Conservation (phyloP, 2,113 vertebrate species). For the Plecotus auritus region DNA sequence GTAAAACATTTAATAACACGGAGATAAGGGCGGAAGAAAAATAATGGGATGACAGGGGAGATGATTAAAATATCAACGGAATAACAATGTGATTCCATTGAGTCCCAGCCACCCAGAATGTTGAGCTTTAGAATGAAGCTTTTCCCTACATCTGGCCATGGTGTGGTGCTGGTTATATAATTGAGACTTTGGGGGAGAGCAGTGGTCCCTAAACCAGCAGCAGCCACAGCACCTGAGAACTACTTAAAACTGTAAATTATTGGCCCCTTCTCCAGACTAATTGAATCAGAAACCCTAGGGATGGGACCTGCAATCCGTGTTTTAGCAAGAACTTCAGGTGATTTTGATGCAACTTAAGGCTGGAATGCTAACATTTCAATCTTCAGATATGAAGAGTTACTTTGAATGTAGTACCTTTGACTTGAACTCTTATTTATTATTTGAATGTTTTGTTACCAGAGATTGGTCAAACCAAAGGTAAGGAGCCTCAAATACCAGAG, state of each 20-base stretch:
- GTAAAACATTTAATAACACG: slow-evolving; percentile 39
- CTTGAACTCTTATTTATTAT: background rate
- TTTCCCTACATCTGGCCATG: background rate
- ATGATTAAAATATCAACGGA: slow-evolving; percentile 40
- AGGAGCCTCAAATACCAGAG: background rate
- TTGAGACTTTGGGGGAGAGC: background rate
- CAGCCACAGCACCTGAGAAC: background rate
- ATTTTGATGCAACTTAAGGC: background rate
- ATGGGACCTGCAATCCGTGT: background rate
- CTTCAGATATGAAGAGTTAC: background rate
- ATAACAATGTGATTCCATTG: background rate
- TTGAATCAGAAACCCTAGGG: background rate
- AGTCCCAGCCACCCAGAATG: background rate
- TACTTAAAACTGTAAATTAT: background rate
- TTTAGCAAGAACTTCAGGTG: background rate
- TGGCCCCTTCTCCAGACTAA: background rate
- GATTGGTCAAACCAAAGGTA: background rate
- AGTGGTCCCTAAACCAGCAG: background rate
- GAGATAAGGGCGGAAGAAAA: slow-evolving; percentile 42
- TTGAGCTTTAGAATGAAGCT: background rate
- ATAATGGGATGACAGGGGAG: background rate
- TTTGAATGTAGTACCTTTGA: background rate
- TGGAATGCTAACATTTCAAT: background rate
- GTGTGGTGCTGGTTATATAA: background rate
- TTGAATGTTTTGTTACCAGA: background rate